Base-by-base conservation (phyloP, 2,888 invertebrate species). In the Lissocephala sabroskyi region DNA sequence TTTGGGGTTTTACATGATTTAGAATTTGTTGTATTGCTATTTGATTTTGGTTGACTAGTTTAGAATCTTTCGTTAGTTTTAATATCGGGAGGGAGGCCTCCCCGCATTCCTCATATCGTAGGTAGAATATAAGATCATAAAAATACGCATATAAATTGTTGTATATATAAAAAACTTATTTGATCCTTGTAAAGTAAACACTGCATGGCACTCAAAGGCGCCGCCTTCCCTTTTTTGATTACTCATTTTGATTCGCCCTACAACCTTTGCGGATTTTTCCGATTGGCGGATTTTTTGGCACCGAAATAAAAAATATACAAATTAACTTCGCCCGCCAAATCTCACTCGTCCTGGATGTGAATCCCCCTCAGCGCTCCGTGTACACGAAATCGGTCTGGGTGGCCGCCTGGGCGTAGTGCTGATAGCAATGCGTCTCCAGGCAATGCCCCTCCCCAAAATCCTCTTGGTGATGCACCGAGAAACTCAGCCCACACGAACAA, bases 401-500 rank as follows among this genome's bases (percentile, higher is more conserved):
- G 53, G 60, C 59, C 37, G 66, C 78, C 45, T 79, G 75, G 7
- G 63, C 63, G 47, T 33, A 17, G 14, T 60, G 40, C 42, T 45
- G 28, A 14, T 35, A 48, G 41, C 36, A n/a, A 13, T 55, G 54
- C 14, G 44, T n/a, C 35, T 49, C 54, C 23, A 23, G 23, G 23
- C 4, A 7, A 13, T 55, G 54, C 14, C 41, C 9, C 35, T 49
- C 54, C 23, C 3, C 4, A 7, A 7, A 7, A 23, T 7, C 37
- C 10, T 51, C 49, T 23, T 56, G 58, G 18, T 59, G 60, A 41
- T 71, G 66, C 33, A 74, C 79, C 29, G 81, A 62, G 46, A 81
- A 81, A 14, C 65, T 75, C 4, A 81, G 55, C 13, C 80, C 80
- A 42, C 80, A 81, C 16, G 82, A 82, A 39, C 80, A 81, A 37